Evolutionary conservation across 2,888 invertebrate genomes (phyloP).

Genomic region (Napeogenes sylphis): DNA sequence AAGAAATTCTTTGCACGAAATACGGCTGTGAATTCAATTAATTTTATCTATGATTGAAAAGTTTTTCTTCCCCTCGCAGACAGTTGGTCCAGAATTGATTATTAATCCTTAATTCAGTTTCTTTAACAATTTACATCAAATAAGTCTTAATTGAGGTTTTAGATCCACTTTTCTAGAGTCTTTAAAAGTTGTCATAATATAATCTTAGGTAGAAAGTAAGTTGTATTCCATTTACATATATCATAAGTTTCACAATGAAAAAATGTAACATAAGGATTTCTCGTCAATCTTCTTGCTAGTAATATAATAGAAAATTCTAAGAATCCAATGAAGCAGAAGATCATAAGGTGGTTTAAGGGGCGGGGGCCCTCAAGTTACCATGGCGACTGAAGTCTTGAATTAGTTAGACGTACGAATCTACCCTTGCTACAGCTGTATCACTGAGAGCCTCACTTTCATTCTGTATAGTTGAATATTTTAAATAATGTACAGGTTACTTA

Average conservation of each 20-base stretch:
- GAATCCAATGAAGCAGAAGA: slow-evolving; percentile 61
- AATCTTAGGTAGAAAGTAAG: too few relatives aligned
- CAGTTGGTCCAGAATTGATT: background rate
- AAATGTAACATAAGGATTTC: too few relatives aligned
- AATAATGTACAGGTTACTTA: slow-evolving; percentile 1
- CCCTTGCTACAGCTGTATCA: slow-evolving; percentile 38
- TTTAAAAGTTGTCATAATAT: too few relatives aligned
- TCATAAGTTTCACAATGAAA: too few relatives aligned
- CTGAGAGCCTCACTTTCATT: slow-evolving; percentile 20
- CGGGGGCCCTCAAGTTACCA: slow-evolving; percentile 55
- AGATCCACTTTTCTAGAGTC: too few relatives aligned
- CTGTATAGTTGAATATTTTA: slow-evolving; percentile 19
- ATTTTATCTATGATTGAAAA: slow-evolving; percentile 57
- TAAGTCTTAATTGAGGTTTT: too few relatives aligned
- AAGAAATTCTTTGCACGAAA: slow-evolving; percentile 47
- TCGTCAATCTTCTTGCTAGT: background rate
- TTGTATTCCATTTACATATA: too few relatives aligned
- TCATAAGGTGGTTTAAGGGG: slow-evolving; percentile 46
- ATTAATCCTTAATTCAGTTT: too few relatives aligned
- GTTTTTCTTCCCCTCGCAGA: slow-evolving; percentile 32
- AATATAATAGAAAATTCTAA: slow-evolving; percentile 21
- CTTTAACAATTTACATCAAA: too few relatives aligned
- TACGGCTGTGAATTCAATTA: slow-evolving; percentile 57
- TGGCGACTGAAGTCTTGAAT: slow-evolving; percentile 60
- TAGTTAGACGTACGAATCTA: slow-evolving; percentile 65